Conservation (phyloP, 2,888 invertebrate species). For the Crossocerus cetratus region DNA sequence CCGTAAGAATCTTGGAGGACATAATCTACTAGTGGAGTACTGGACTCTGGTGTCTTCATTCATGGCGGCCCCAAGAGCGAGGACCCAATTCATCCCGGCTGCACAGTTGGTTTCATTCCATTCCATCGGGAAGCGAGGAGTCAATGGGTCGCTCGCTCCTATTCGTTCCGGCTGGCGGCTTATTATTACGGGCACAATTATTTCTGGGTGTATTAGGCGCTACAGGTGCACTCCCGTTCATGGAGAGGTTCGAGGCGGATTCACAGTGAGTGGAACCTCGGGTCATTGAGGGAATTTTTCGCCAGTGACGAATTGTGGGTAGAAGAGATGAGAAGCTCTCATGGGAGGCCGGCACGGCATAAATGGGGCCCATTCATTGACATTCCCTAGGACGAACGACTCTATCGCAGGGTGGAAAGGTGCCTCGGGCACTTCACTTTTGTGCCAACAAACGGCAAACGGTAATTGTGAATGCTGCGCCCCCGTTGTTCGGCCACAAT, state of each 20-base stretch:
- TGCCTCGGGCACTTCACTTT: conserved; percentile 26
- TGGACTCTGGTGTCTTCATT: conserved; percentile 39
- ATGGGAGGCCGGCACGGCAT: conserved; percentile 19
- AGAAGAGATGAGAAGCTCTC: conserved; percentile 12
- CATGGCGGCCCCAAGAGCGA: conserved; percentile 29
- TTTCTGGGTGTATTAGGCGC: conserved; percentile 24
- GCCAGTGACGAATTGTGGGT: conserved; percentile 56
- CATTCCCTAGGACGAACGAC: conserved; percentile 9
- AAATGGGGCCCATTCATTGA: conserved; percentile 35
- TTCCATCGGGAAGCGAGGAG: conserved; percentile 42
- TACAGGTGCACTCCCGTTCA: conserved; percentile 54
- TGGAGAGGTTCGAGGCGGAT: conserved; percentile 23
- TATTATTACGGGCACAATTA: conserved; percentile 48
- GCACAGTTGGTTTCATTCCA: conserved; percentile 47
- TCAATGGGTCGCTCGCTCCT: conserved; percentile 50
- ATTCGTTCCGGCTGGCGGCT: conserved; percentile 41
- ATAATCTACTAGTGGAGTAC: conserved; percentile 34
- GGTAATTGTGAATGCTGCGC: conserved; percentile 41
- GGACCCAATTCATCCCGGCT: conserved; percentile 42
- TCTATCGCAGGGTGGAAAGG: conserved; percentile 24
- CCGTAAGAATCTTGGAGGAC: conserved; percentile 35
- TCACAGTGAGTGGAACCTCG: conserved; percentile 38
- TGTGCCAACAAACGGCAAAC: conserved; percentile 27
- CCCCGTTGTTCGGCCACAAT: conserved; percentile 45
- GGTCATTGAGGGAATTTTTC: conserved; percentile 58